Evolutionary conservation across 2,113 vertebrate species (phyloP), one percentile per base, ranked within the genome.

Genomic region (Sapajus apella): DNA sequence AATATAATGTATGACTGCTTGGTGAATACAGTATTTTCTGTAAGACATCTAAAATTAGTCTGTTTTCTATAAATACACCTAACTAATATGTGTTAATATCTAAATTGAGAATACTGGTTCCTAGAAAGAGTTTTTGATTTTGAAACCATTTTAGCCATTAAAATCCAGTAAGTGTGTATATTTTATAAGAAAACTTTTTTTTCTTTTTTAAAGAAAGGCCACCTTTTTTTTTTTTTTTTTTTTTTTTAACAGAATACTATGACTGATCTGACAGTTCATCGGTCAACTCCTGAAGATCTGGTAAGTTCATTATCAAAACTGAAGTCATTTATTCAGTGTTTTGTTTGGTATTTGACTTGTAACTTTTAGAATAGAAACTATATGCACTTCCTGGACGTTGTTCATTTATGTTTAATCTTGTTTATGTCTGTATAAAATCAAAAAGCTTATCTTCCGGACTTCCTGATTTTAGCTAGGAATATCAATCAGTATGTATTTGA

Each of bases 221-320:
- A 43, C 3, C 73, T 12, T 87, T 86, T 70, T 32, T 77, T 43
- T 73, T 40, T 40, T 40, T 40, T 86, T 99, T 97, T 10, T 50
- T 90, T 52, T 80, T 45, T 75, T 87, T 99, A 96, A 17, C 97
- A 99, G 99, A 99, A 97, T 97, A 99, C 99, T 1, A 98, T 99
- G 76, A 99, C 97, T 87, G 99, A 99, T 92, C 98, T 99, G 90
- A 99, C 99, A 23, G 98, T 99, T 81, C 99, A 99, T 98, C 99
- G 99, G 86, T 98, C 99, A 55, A 99, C 99, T 45, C 98, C 99
- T 64, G 99, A 99, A 64, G 99, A 99, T 81, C 98, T 99, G 96
- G 99, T 99, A 98, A 99, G 99, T 98, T 90, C 85, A 25, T 23
- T 73, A n/a, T 75, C 2, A 45, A 73, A 92, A 96, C 37, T 72